A percentile compares a stretch with the other conserved stretches of the same genome.
These are phyloP conservation scores for Pollenia griseotomentosa DNA, from an alignment of 2,888 invertebrate species.

Conservation along the genomic window DNA sequence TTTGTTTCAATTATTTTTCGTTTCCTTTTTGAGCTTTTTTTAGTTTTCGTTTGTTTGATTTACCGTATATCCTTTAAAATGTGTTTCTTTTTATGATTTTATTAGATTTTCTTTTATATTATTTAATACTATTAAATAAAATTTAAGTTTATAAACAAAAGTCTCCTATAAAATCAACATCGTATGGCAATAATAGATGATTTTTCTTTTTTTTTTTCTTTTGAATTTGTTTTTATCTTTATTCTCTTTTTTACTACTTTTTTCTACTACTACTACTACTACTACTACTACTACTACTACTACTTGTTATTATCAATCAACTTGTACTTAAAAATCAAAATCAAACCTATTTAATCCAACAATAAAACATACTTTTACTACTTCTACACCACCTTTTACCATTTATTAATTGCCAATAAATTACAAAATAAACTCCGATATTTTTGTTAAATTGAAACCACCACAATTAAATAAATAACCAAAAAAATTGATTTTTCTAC, in stretches of 20 bases:
- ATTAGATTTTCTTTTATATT: conserved; percentile 34
- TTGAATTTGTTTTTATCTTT: conserved; percentile 76
- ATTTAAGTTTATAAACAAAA: conserved; percentile 57
- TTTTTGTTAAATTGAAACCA: conserved; percentile 60
- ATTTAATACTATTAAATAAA: conserved; percentile 21
- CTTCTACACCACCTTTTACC: conserved; percentile 52
- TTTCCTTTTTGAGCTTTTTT: conserved; percentile 42
- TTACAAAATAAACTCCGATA: conserved; percentile 53
- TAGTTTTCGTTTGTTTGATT: conserved; percentile 22
- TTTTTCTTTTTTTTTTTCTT: conserved; percentile 76
- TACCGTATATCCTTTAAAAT: conserved; percentile 30
- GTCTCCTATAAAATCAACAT: conserved; percentile 68
- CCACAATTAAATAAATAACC: conserved; percentile 66
- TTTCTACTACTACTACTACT: conserved; percentile 75
- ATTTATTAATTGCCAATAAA: conserved; percentile 64
- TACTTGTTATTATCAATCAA: conserved; percentile 72
- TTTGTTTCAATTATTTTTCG: neutral
- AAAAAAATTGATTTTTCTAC: conserved; percentile 72
- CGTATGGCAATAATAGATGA: conserved; percentile 76
- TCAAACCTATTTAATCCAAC: conserved; percentile 54
- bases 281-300: conserved; percentile 74
- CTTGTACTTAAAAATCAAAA: conserved; percentile 63
- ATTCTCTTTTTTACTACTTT: conserved; percentile 74
- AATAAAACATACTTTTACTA: conserved; percentile 44
- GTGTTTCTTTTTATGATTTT: conserved; percentile 12